These are phyloP conservation scores for Raja brachyura DNA, from an alignment of 2,113 vertebrate genomes.

Conservation along the genomic window DNA sequence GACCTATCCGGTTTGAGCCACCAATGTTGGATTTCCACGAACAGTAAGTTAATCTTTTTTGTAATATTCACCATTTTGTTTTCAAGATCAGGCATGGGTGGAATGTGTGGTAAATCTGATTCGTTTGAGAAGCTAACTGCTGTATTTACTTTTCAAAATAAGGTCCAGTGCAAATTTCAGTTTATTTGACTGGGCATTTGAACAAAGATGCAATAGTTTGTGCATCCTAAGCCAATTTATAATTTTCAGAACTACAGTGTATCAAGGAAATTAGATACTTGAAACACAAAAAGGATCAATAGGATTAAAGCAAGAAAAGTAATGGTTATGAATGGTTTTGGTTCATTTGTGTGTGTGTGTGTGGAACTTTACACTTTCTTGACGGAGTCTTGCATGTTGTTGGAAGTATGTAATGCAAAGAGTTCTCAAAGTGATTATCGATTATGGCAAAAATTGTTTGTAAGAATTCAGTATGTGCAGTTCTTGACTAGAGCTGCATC, in stretches of 20 bases:
- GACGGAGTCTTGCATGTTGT: background rate
- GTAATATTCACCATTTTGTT: background rate
- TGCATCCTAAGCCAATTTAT: no score
- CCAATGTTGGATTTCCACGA: constrained; percentile 98
- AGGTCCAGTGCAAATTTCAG: background rate
- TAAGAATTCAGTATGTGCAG: background rate
- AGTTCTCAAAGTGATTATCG: background rate
- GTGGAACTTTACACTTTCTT: background rate
- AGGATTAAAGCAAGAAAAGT: background rate
- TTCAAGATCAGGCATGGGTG: background rate
- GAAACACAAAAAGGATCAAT: no score
- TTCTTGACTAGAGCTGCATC: background rate
- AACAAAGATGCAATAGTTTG: background rate
- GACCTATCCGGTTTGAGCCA: constrained; percentile 93
- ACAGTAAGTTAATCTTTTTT: constrained; percentile 70
- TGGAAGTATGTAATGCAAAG: no score
- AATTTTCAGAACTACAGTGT: background rate
- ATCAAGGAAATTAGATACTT: background rate
- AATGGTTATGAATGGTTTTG: background rate
- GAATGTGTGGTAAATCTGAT: background rate
- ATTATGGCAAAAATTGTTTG: background rate
- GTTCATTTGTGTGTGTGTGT: background rate
- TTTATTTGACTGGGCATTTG: background rate
- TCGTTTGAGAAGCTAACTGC: background rate
- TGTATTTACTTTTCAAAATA: background rate